Evolutionary conservation across 2,888 invertebrate genomes (phyloP).

Genomic region (Petrolisthes manimaculis): DNA sequence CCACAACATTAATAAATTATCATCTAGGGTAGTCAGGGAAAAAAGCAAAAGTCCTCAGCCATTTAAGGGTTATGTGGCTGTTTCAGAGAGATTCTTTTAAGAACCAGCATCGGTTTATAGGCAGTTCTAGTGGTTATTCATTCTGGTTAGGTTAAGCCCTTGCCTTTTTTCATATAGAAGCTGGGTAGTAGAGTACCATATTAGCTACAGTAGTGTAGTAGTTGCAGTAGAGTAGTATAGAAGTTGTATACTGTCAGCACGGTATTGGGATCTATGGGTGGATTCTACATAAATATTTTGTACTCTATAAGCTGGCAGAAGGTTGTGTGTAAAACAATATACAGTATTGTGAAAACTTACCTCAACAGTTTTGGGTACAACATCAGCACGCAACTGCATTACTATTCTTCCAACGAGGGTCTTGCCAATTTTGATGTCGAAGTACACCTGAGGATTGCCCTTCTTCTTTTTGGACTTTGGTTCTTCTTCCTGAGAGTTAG

Average conservation of each 20-base stretch:
- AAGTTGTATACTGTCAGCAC: no score
- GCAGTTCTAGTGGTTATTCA: no score
- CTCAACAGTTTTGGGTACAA: slow-evolving; percentile 94
- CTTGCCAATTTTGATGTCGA: slow-evolving; percentile 93
- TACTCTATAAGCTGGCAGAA: neutral
- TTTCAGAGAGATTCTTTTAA: no score
- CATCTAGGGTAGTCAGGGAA: neutral
- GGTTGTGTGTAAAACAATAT: neutral
- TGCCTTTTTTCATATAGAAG: no score
- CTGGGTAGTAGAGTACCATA: no score
- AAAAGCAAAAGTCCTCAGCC: neutral
- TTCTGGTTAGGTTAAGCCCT: no score
- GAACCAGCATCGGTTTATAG: no score
- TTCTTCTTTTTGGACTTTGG: slow-evolving; percentile 72
- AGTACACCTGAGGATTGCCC: slow-evolving; percentile 90
- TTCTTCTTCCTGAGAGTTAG: slow-evolving; percentile 45
- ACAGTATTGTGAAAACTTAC: slow-evolving; percentile 25
- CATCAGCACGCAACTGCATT: slow-evolving; percentile 90
- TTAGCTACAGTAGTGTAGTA: no score
- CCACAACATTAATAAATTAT: neutral
- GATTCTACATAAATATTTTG: no score
- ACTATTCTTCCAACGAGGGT: slow-evolving; percentile 89
- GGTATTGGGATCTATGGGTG: no score
- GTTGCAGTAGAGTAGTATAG: no score
- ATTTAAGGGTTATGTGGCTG: no score